Conservation (phyloP, 2,113 vertebrate species). For the Bufo gargarizans region DNA sequence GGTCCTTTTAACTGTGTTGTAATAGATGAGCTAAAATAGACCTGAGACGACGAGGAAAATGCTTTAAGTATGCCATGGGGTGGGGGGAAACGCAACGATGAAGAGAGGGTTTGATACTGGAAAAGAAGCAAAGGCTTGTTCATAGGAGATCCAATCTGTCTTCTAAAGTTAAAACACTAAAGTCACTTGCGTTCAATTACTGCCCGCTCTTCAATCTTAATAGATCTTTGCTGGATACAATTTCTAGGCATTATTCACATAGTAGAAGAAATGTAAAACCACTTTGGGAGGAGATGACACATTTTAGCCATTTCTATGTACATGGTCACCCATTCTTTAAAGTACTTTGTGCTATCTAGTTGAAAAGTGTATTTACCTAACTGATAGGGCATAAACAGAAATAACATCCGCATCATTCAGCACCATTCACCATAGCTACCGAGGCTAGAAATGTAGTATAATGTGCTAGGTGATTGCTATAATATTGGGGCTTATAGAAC, state of each 20-base stretch:
- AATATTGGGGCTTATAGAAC: too few relatives aligned
- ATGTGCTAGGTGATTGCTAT: too few relatives aligned
- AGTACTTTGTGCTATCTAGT: conserved; percentile 51
- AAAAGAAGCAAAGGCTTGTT: conserved; percentile 56
- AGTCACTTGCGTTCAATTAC: conserved; percentile 66
- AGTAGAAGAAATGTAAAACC: conserved; percentile 60
- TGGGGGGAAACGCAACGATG: neutral
- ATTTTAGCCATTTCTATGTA: conserved; percentile 48
- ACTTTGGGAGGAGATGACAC: conserved; percentile 57
- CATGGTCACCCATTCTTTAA: conserved; percentile 57
- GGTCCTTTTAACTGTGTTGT: conserved; percentile 60
- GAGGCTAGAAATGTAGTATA: too few relatives aligned
- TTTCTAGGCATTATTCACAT: conserved; percentile 66
- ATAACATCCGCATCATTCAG: conserved; percentile 53
- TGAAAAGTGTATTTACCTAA: conserved; percentile 59
- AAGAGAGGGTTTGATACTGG: neutral
- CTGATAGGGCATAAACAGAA: conserved; percentile 42
- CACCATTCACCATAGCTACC: too few relatives aligned
- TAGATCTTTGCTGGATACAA: conserved; percentile 64
- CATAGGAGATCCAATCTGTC: conserved; percentile 59
- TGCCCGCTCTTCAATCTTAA: conserved; percentile 65
- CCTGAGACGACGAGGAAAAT: conserved; percentile 58
- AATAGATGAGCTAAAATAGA: conserved; percentile 58
- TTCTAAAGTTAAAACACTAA: conserved; percentile 64
- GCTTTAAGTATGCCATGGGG: conserved; percentile 23